Conservation (phyloP, 2,797 vertebrate species). For the Lepilemur septentrionalis region DNA sequence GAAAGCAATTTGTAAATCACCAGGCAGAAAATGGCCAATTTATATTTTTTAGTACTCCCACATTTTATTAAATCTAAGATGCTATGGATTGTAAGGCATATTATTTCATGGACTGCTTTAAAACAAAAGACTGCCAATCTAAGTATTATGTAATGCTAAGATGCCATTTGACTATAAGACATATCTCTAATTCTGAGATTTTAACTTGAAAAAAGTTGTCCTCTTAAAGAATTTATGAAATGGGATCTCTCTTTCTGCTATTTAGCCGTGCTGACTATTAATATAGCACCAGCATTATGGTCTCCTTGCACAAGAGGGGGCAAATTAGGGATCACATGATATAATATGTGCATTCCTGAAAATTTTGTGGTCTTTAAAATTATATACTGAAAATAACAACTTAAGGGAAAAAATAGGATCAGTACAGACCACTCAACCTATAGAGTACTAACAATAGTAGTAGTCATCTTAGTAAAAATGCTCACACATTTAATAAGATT, state of each 20-base stretch:
- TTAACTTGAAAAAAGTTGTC: not conserved
- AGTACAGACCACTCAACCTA: not conserved
- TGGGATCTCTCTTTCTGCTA: not conserved
- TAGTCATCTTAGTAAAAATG: slow-evolving; percentile 16
- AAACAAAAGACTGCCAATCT: not conserved
- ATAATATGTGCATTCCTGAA: not conserved
- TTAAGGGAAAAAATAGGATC: not conserved
- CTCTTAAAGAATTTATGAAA: not conserved
- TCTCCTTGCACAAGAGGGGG: not conserved
- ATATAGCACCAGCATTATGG: not conserved
- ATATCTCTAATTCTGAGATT: not conserved
- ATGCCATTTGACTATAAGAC: not conserved
- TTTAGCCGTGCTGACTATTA: not conserved
- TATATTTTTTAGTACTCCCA: not conserved
- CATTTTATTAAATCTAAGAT: slow-evolving; percentile 28
- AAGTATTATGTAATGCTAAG: not conserved
- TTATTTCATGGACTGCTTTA: slow-evolving; percentile 6
- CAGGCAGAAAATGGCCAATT: not conserved
- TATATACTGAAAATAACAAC: not conserved
- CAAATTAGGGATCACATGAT: not conserved
- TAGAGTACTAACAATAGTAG: not conserved
- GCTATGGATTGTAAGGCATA: not conserved
- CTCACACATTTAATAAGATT: not conserved
- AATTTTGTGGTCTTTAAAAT: not conserved
- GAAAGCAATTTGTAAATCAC: not conserved